A percentile compares a stretch with the other conserved stretches of the same genome.
Evolutionary conservation across 2,888 invertebrate genomes (phyloP).

Genomic region (Dolomedes plantarius): DNA sequence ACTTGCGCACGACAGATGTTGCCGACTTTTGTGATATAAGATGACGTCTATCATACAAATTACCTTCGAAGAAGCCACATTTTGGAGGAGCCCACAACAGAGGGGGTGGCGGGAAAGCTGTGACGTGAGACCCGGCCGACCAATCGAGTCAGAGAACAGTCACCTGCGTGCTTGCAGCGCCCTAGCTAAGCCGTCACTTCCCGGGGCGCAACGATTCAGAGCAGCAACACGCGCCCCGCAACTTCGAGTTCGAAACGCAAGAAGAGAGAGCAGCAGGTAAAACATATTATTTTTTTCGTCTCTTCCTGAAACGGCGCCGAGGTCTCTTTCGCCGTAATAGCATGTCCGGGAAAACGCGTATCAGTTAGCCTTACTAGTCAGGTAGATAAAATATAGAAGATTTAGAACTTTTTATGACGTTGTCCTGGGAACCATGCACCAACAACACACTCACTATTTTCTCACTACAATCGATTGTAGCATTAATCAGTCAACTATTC

Average conservation of each 20-base stretch:
- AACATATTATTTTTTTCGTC: neutral
- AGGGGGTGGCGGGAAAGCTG: constrained; percentile 32
- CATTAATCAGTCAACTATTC: constrained; percentile 31
- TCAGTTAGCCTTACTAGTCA: neutral
- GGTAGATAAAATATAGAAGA: constrained; percentile 9
- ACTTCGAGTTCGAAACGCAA: constrained; percentile 21
- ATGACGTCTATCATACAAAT: constrained; percentile 45
- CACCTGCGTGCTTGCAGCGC: constrained; percentile 59
- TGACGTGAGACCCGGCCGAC: constrained; percentile 51
- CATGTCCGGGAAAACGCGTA: too few relatives aligned
- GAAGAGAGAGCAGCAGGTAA: constrained; percentile 37
- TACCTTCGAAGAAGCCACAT: constrained; percentile 47
- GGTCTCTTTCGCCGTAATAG: neutral
- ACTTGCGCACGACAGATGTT: constrained; percentile 14
- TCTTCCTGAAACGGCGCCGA: neutral
- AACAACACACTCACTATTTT: constrained; percentile 59
- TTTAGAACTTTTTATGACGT: constrained; percentile 40
- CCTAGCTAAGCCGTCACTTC: constrained; percentile 45
- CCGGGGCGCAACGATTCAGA: constrained; percentile 48
- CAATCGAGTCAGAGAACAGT: constrained; percentile 49
- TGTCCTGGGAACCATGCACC: constrained; percentile 60
- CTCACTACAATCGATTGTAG: constrained; percentile 54
- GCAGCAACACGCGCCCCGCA: constrained; percentile 51
- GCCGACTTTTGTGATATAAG: constrained; percentile 26
- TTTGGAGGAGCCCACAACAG: constrained; percentile 30